Conservation (phyloP, 1,140 invertebrate species). For the Lasioglossum albipes region DNA sequence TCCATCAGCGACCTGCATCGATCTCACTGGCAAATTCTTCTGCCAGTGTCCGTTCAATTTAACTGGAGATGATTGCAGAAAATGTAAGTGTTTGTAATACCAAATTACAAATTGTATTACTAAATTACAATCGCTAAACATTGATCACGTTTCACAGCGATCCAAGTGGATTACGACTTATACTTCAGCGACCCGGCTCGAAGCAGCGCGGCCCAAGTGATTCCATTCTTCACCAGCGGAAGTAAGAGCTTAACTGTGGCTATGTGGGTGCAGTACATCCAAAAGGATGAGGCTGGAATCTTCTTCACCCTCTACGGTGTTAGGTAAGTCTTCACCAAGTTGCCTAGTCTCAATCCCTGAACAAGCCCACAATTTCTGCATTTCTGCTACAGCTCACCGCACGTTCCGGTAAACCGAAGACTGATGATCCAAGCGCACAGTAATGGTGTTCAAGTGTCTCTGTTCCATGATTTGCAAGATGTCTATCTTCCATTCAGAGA, state of each 20-base stretch:
- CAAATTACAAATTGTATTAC: no score
- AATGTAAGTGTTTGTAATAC: conserved; percentile 83
- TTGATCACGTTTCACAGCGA: conserved; percentile 82
- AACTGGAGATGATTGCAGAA: conserved; percentile 97
- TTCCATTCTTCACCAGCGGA: conserved; percentile 91
- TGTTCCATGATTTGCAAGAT: conserved; percentile 93
- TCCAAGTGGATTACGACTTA: conserved; percentile 97
- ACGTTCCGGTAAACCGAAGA: conserved; percentile 88
- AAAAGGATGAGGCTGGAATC: conserved; percentile 92
- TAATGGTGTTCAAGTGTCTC: conserved; percentile 92
- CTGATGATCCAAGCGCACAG: conserved; percentile 93
- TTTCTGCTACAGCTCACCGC: conserved; percentile 83
- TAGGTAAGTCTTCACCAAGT: conserved; percentile 79
- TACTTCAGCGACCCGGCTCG: conserved; percentile 94
- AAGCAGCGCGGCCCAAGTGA: conserved; percentile 92
- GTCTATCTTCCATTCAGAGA: conserved; percentile 94
- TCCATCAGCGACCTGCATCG: conserved; percentile 95
- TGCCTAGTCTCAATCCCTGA: no score
- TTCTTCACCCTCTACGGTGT: conserved; percentile 96
- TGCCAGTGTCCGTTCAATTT: conserved; percentile 98
- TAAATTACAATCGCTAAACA: background rate
- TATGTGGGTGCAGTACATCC: conserved; percentile 97
- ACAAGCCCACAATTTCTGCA: background rate
- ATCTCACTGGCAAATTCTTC: conserved; percentile 94
- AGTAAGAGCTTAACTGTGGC: conserved; percentile 92